These are phyloP conservation scores for Brachirus orientalis DNA, from an alignment of 2,113 vertebrate species.

Conservation along the genomic window DNA sequence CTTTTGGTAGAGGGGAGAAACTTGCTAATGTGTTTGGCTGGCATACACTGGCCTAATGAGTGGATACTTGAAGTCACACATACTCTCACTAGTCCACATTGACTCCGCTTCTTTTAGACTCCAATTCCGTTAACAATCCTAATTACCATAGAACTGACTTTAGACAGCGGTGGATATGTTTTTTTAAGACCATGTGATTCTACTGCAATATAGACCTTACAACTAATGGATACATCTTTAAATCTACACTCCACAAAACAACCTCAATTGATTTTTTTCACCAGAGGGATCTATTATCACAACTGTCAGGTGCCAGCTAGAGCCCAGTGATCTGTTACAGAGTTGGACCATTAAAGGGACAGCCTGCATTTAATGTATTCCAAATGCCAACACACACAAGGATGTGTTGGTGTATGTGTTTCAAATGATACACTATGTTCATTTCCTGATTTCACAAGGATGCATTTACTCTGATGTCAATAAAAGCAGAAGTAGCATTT, in stretches of 20 bases:
- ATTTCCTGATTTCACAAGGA: conserved; percentile 39
- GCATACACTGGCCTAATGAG: conserved; percentile 30
- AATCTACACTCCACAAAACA: background rate
- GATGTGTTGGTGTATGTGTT: background rate
- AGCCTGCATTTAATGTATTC: background rate
- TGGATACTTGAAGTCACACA: conserved; percentile 6
- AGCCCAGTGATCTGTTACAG: conserved; percentile 18
- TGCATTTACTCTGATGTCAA: conserved; percentile 9
- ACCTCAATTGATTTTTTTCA: conserved; percentile 5
- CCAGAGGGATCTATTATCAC: background rate
- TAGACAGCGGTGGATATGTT: background rate
- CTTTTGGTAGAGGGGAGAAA: conserved; percentile 3
- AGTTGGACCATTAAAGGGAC: background rate
- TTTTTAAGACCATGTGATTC: conserved; percentile 12
- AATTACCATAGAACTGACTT: conserved; percentile 16
- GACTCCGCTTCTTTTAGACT: conserved; percentile 47
- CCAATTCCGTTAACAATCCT: conserved; percentile 37
- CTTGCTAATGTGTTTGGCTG: conserved; percentile 32
- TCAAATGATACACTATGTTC: conserved; percentile 40
- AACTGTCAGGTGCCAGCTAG: background rate
- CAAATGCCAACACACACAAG: background rate
- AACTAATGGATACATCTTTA: background rate
- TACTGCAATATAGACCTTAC: background rate
- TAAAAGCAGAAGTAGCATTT: conserved; percentile 31
- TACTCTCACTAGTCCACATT: conserved; percentile 36